Base-by-base conservation (phyloP, 2,888 invertebrate species). In the Polydrusus pterygomalis region DNA sequence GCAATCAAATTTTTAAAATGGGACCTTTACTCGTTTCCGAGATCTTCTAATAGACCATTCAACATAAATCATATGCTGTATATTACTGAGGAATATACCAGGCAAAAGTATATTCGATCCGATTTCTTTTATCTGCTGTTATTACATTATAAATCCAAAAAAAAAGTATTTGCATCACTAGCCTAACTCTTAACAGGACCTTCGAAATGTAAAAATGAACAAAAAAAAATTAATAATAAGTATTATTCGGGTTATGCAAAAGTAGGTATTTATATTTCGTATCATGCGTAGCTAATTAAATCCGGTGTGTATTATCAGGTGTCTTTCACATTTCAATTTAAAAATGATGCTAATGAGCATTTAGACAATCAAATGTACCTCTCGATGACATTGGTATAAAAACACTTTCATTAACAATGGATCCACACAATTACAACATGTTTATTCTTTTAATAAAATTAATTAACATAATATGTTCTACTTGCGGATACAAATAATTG, bases 281-380 rank as follows among this genome's bases (percentile, higher is more conserved):
- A 60, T 38, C 30, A 60, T 60, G 60, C 38, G 17, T 60, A 38
- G 17, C 13, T 38, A 60, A 60, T 60, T 60, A 34, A 17, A 38
- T 60, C 38, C 60, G 54, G 34, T 34, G 54, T 20, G 56, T 25
- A 25, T 56, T 56, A 56, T 56, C 25, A 18, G 7, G 56, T 25
- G 30, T 56, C 9, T 25, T n/a, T 56, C n/a, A 34, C 9, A 13
- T 30, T 56, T n/a, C 10, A 51, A 13, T 20, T 30, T 56, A 30
- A 25, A 1, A 3, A 43, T 43, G 9, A 43, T n/a, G 56, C 56
- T 56, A 30, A 56, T 56, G 18, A 56, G 56, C 56, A 56, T 56
- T 25, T 8, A n/a, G 20, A 56, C 20, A 56, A 18, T 20, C n/a
- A 30, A 20, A 34, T 20, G 25, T 11, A 43, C n/a, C n/a, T n/a